A percentile compares a stretch with the other conserved stretches of the same genome.
Evolutionary conservation across 2,888 invertebrate genomes (phyloP).

Genomic region (Heliconius erato): DNA sequence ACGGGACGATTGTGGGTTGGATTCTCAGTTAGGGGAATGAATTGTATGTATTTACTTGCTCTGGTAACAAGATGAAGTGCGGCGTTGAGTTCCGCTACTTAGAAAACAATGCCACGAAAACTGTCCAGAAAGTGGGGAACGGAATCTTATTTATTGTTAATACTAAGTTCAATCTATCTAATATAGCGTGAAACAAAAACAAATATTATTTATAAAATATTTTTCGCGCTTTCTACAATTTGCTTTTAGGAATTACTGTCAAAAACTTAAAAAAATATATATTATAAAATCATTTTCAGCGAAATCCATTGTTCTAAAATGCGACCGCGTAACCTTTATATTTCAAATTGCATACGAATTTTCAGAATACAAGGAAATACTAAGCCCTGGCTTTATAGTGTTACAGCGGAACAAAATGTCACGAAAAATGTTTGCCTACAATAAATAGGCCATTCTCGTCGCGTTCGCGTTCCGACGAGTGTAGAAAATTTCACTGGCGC

Average conservation of each 20-base stretch:
- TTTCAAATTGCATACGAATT: conserved; percentile 36
- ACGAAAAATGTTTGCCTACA: conserved; percentile 36
- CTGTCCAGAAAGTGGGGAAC: too few species aligned
- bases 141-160: too few species aligned
- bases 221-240: too few species aligned
- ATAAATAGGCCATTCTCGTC: conserved; percentile 40
- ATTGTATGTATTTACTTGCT: too few species aligned
- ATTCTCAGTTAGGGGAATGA: too few species aligned
- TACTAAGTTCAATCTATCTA: too few species aligned
- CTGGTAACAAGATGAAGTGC: too few species aligned
- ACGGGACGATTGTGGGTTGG: too few species aligned
- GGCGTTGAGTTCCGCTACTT: too few species aligned
- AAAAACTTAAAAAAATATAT: neutral
- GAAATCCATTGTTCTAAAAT: conserved; percentile 34
- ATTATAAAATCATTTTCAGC: conserved; percentile 6
- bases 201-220: too few species aligned
- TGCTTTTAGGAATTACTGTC: neutral
- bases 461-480: conserved; percentile 45
- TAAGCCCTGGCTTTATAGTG: conserved; percentile 31
- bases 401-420: conserved; percentile 44
- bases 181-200: too few species aligned
- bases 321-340: conserved; percentile 41
- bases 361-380: conserved; percentile 28
- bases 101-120: too few species aligned
- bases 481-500: conserved; percentile 60